A percentile compares a stretch with the other conserved stretches of the same genome.
Conservation (phyloP, 2,113 vertebrate genomes). For the Aphelocoma coerulescens region DNA sequence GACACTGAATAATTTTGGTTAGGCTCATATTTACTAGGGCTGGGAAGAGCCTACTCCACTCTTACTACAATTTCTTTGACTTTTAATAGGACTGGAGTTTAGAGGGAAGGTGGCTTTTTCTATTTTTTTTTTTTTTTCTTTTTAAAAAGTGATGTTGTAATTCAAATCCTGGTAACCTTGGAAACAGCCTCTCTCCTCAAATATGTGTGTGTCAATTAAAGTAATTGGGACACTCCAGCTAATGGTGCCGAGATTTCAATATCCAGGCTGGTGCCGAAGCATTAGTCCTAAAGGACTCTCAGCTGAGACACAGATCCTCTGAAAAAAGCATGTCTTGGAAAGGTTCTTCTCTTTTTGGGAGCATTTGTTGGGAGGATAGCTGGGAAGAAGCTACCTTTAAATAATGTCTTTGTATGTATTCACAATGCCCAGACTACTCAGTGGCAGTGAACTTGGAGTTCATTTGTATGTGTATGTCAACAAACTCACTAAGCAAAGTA, state of each 20-base stretch:
- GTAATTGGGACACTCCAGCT: constrained; percentile 54
- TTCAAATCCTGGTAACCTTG: constrained; percentile 39
- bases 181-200: constrained; percentile 43
- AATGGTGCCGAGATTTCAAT: constrained; percentile 26
- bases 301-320: background rate
- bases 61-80: background rate
- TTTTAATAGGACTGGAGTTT: background rate
- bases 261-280: background rate
- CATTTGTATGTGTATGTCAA: background rate
- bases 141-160: background rate
- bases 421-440: background rate
- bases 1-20: background rate
- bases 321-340: background rate
- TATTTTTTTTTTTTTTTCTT: background rate
- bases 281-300: background rate
- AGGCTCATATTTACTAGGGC: background rate
- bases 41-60: background rate
- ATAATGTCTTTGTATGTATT: background rate
- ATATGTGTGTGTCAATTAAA: constrained; percentile 41
- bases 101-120: background rate
- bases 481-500: background rate
- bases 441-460: background rate
- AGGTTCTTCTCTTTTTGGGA: background rate
- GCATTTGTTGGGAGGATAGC: background rate
- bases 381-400: background rate